Evolutionary conservation across 1,140 invertebrate species (phyloP).

Genomic region (Papilio aristodemus): DNA sequence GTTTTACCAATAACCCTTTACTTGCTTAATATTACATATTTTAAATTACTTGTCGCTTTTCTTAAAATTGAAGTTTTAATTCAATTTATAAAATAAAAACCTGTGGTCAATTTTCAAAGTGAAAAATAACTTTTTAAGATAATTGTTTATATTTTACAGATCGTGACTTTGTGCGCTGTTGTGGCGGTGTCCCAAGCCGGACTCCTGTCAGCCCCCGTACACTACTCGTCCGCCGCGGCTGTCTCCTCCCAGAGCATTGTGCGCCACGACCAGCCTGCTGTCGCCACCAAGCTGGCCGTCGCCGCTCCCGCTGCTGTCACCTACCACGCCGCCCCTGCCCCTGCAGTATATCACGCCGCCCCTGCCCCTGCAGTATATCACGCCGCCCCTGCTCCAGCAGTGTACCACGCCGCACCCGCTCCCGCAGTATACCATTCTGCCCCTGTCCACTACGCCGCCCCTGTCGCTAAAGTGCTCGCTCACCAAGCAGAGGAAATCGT

Average conservation of each 20-base stretch:
- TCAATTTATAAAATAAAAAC: too few relatives aligned
- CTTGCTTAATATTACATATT: too few relatives aligned
- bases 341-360: constrained; percentile 54
- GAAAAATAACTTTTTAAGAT: too few relatives aligned
- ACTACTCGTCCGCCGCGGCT: constrained; percentile 56
- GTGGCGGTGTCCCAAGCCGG: constrained; percentile 55
- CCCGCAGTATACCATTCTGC: constrained; percentile 72
- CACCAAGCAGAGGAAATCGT: constrained; percentile 52
- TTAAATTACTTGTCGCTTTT: too few relatives aligned
- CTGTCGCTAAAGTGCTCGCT: constrained; percentile 31
- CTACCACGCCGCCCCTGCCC: constrained; percentile 29
- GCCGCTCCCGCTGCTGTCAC: not conserved
- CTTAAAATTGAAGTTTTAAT: too few relatives aligned
- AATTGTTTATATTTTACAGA: constrained; percentile 51
- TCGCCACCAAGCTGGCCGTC: constrained; percentile 20
- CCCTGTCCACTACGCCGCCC: constrained; percentile 62
- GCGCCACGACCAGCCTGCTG: constrained; percentile 56
- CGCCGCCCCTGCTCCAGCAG: constrained; percentile 40
- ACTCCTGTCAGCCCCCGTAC: constrained; percentile 46
- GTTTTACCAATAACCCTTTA: too few relatives aligned
- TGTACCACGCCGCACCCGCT: constrained; percentile 52
- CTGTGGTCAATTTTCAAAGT: too few relatives aligned
- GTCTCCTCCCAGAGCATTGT: constrained; percentile 63
- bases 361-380: constrained; percentile 29
- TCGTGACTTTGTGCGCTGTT: constrained; percentile 51